Conservation (phyloP, 2,888 invertebrate genomes). For the Blastobasis lacticolella region DNA sequence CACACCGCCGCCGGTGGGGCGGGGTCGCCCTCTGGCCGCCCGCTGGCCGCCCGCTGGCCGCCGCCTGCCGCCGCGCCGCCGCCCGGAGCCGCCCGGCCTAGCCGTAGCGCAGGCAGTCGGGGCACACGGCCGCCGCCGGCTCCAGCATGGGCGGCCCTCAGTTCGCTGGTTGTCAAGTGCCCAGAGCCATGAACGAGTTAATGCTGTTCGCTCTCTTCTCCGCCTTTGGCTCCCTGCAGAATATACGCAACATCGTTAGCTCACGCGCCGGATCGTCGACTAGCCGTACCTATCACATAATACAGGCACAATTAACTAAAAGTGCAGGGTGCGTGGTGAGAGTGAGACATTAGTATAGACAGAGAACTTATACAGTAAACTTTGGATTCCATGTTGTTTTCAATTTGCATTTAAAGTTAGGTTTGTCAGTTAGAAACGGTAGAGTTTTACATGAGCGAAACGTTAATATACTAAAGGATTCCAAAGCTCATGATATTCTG, state of each 20-base stretch:
- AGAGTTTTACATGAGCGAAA: no score
- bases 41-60: slow-evolving; percentile 23
- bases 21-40: slow-evolving; percentile 17
- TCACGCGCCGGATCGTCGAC: slow-evolving; percentile 3
- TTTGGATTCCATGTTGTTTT: slow-evolving; percentile 24
- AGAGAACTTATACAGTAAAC: slow-evolving; percentile 8
- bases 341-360: slow-evolving; percentile 40
- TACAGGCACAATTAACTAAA: slow-evolving; percentile 29
- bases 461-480: no score
- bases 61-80: slow-evolving; percentile 27
- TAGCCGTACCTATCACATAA: background rate
- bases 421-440: background rate
- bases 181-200: slow-evolving; percentile 84
- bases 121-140: slow-evolving; percentile 34
- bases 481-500: no score
- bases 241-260: slow-evolving; percentile 12
- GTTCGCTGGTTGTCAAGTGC: slow-evolving; percentile 80
- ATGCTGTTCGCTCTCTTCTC: slow-evolving; percentile 92
- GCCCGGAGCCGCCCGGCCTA: no score
- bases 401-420: background rate
- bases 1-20: slow-evolving; percentile 56
- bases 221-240: slow-evolving; percentile 83
- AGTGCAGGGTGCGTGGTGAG: slow-evolving; percentile 61
- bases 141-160: slow-evolving; percentile 66
- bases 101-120: no score